Conservation (phyloP, 1,140 invertebrate species). For the Sycophila sp. region DNA sequence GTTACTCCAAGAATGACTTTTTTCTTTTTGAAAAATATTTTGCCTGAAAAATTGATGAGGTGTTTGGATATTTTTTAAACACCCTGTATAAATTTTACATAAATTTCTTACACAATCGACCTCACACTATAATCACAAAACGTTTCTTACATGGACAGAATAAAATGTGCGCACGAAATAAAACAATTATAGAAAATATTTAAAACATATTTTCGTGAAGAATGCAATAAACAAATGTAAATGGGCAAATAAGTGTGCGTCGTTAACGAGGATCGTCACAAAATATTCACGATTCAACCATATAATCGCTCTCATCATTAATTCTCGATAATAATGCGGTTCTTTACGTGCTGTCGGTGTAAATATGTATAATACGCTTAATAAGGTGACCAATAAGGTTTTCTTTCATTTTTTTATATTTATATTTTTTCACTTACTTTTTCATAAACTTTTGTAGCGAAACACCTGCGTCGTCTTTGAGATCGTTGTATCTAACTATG, state of each 20-base stretch:
- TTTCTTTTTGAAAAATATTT: too few relatives aligned
- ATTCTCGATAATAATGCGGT: conserved; percentile 19
- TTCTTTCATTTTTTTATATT: conserved; percentile 18
- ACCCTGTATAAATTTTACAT: conserved; percentile 7
- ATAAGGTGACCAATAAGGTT: conserved; percentile 41
- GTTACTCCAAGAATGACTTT: too few relatives aligned
- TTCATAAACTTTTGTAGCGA: conserved; percentile 42
- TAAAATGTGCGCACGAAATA: neutral
- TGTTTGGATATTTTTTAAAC: neutral
- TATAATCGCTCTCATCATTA: conserved; percentile 46
- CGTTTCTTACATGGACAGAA: neutral
- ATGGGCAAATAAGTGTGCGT: conserved; percentile 24
- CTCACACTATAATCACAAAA: conserved; percentile 5
- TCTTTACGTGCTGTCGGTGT: conserved; percentile 27
- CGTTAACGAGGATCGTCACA: conserved; percentile 44
- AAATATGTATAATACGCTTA: conserved; percentile 36
- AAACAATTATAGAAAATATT: neutral
- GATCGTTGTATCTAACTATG: conserved; percentile 66
- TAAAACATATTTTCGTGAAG: conserved; percentile 1
- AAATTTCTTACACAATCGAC: conserved; percentile 38
- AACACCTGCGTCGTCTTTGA: conserved; percentile 59
- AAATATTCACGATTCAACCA: conserved; percentile 65
- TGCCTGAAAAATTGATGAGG: too few relatives aligned
- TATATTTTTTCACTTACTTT: conserved; percentile 14
- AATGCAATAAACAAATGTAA: conserved; percentile 7